Base-by-base conservation (phyloP, 2,113 vertebrate genomes). In the Nestor notabilis region DNA sequence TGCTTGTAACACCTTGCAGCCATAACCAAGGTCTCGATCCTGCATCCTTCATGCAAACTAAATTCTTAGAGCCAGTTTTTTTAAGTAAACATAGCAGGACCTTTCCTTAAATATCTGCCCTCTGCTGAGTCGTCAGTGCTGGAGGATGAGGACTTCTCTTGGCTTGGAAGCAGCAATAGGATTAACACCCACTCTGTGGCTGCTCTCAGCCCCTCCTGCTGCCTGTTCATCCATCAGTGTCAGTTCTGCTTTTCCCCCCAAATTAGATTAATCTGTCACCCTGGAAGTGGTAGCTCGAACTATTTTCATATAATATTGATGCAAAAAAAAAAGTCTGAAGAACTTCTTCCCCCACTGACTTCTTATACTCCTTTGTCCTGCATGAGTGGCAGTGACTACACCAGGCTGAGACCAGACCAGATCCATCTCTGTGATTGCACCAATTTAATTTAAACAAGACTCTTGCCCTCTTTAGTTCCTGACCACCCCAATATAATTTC, bases 211-310 rank as follows among this genome's bases (percentile, higher is more conserved):
- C 74, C 78, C 65, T 87, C 49, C 78, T 76, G 69, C 41, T 0
- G 0, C 69, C 15, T 90, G 2, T 52, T 95, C 94, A 94, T 96
- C 81, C 80, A 52, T 95, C 94, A 97, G 55, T 87, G 92, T 95
- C 91, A 89, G 35, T 69, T 91, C 89, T 78, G 77, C 72, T 90
- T 91, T 84, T 53, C 66, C 44, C 63, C n/a, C 10, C 28, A 78
- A 64, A 90, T 93, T 90, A 96, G 90, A 88, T 93, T 85, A 97
- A 94, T 92, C 94, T 97, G 90, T 71, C 80, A 82, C 85, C 96
- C 91, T 95, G 61, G 76, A 86, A 93, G 49, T 82, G 92, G 97
- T 96, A 92, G 79, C 81, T 95, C 87, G 86, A 71, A 83, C 20
- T 90, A 87, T 89, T 93, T 97, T 83, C 80, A 97, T 96, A 90